Percentiles rank a stretch among this genome's conserved stretches.
Evolutionary conservation across 1,140 invertebrate species (phyloP).

Genomic region (Macrostomum lignano): DNA sequence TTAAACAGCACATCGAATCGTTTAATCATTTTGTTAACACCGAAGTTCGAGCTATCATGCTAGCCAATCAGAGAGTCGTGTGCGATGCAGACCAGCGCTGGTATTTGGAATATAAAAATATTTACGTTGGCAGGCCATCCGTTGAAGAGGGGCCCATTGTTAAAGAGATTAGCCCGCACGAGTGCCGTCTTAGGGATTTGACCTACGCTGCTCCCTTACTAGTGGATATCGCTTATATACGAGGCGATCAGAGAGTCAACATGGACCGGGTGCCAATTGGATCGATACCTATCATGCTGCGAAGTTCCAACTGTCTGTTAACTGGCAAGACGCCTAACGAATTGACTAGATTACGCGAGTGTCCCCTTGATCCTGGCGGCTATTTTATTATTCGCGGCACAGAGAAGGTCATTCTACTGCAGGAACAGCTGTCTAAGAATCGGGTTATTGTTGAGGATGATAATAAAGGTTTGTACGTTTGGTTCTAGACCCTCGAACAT

Average conservation of each 20-base stretch:
- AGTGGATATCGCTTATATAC: constrained; percentile 83
- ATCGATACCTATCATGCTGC: constrained; percentile 90
- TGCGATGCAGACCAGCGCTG: background rate
- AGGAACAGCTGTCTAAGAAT: constrained; percentile 87
- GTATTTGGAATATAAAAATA: constrained; percentile 32
- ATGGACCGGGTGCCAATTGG: constrained; percentile 66
- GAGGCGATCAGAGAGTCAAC: constrained; percentile 57
- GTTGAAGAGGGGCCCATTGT: constrained; percentile 71
- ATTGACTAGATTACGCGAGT: constrained; percentile 64
- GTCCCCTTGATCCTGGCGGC: constrained; percentile 36
- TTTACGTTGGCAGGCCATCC: constrained; percentile 60
- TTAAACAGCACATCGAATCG: constrained; percentile 91
- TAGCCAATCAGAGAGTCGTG: constrained; percentile 6
- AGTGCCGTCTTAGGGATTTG: constrained; percentile 67
- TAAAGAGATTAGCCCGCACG: constrained; percentile 57
- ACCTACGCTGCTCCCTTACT: constrained; percentile 90
- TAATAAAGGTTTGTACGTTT: constrained; percentile 5
- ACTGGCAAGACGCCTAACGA: constrained; percentile 46
- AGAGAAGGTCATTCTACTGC: constrained; percentile 73
- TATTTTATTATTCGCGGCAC: constrained; percentile 74
- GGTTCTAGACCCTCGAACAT: no score
- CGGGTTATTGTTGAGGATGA: constrained; percentile 61
- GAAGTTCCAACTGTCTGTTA: constrained; percentile 71
- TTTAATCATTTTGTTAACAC: constrained; percentile 94
- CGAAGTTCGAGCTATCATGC: constrained; percentile 32